Conservation (phyloP, 2,113 vertebrate genomes). For the Gymnorhina tibicen region DNA sequence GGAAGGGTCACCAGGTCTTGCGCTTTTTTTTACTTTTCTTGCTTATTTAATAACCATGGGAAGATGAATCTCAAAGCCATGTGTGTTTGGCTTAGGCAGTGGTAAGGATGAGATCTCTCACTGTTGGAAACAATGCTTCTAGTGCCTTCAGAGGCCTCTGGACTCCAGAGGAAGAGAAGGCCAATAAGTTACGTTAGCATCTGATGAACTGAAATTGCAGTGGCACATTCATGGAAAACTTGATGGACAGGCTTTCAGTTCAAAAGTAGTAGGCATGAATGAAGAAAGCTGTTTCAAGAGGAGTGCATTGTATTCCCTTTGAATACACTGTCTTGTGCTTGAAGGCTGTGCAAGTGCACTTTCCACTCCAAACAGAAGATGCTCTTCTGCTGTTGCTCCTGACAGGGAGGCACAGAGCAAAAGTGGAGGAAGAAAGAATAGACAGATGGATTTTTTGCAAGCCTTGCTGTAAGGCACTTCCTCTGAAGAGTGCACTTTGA, state of each 20-base stretch:
- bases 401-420: not conserved
- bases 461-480: not conserved
- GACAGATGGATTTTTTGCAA: not conserved
- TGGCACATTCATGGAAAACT: not conserved
- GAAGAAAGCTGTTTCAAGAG: not conserved
- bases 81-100: not conserved
- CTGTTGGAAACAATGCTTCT: not conserved
- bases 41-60: not conserved
- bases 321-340: not conserved
- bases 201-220: not conserved
- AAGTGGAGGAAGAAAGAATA: not conserved
- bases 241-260: not conserved
- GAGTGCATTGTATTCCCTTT: not conserved
- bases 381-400: not conserved
- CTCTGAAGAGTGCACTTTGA: not conserved
- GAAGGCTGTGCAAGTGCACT: not conserved
- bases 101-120: not conserved
- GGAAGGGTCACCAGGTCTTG: not conserved
- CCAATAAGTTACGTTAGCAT: not conserved
- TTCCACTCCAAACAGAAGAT: not conserved
- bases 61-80: not conserved
- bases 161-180: not conserved
- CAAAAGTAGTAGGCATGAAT: not conserved
- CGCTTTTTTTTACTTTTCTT: not conserved
- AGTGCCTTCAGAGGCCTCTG: not conserved